phyloP scores from a whole-genome alignment of 2,113 vertebrate genomes.

The Osmerus mordax region DNA sequence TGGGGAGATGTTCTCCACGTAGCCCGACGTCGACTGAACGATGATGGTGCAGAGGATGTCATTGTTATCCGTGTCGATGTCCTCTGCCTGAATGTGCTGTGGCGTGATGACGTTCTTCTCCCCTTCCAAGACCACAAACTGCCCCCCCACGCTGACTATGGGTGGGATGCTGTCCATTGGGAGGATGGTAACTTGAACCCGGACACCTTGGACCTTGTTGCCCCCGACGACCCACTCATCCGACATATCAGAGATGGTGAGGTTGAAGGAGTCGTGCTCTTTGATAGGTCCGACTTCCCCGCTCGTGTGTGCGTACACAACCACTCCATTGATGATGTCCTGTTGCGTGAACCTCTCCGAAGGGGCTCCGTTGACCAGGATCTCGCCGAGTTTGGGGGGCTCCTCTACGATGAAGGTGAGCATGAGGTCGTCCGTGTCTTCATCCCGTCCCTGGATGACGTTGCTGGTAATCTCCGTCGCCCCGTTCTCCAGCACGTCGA shows the following conservation, averaged over 20 bases:
- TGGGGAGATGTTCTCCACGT: constrained; percentile 93
- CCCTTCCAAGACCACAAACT: constrained; percentile 75
- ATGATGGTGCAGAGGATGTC: constrained; percentile 91
- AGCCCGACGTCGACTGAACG: constrained; percentile 87
- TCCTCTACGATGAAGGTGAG: constrained; percentile 88
- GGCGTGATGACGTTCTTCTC: constrained; percentile 77
- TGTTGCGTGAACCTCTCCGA: constrained; percentile 86
- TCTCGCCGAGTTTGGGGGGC: constrained; percentile 79
- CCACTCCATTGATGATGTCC: constrained; percentile 85
- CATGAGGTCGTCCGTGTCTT: constrained; percentile 85
- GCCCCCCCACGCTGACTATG: constrained; percentile 63
- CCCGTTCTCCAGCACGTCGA: constrained; percentile 89
- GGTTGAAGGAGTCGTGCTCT: constrained; percentile 83
- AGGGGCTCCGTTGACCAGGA: constrained; percentile 81
- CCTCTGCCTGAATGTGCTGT: constrained; percentile 77
- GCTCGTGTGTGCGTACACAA: constrained; percentile 85
- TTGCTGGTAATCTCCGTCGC: constrained; percentile 85
- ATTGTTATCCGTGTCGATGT: constrained; percentile 81
- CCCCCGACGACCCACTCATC: constrained; percentile 88
- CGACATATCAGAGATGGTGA: constrained; percentile 86
- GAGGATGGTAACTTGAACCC: constrained; percentile 87
- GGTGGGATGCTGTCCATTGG: constrained; percentile 86
- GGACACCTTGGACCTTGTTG: constrained; percentile 79
- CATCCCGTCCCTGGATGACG: constrained; percentile 83
- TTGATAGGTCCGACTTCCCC: constrained; percentile 87